Percentiles rank a stretch among this genome's conserved stretches.
These are phyloP conservation scores for Leptosomus discolor DNA, from an alignment of 2,113 vertebrate species.

Conservation along the genomic window DNA sequence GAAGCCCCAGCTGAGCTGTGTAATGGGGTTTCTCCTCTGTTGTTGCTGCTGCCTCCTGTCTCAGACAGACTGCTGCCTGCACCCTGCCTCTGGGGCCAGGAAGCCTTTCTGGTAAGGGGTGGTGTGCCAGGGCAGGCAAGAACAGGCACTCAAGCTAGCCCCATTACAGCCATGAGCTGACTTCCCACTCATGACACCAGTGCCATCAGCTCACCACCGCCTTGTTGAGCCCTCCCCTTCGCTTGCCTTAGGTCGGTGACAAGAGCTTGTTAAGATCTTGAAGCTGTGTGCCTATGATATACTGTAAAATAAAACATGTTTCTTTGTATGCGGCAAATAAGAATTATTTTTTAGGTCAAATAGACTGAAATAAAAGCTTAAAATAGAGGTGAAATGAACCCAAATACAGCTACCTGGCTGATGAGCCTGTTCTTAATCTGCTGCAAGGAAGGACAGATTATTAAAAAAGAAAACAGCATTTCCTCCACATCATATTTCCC, in stretches of 20 bases:
- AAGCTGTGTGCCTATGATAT: neutral
- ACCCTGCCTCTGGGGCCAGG: too few species aligned
- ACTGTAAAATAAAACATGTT: neutral
- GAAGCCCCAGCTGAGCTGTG: neutral
- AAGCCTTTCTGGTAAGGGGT: neutral
- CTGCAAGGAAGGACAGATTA: neutral
- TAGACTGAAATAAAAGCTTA: neutral
- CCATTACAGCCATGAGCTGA: fast-evolving
- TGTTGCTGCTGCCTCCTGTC: neutral
- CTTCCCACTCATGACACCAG: fast-evolving
- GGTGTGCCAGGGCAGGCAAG: neutral
- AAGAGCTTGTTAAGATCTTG: neutral
- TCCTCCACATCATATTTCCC: neutral
- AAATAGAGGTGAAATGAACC: neutral
- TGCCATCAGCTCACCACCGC: neutral
- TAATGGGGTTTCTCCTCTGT: neutral
- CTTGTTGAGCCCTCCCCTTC: neutral
- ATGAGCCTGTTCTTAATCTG: neutral
- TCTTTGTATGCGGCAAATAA: neutral
- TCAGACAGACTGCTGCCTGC: neutral
- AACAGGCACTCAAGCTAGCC: too few species aligned
- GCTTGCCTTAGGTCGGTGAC: neutral
- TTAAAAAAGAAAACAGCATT: neutral
- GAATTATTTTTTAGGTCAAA: neutral
- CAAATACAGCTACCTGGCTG: neutral